Evolutionary conservation across 1,140 invertebrate species (phyloP), one percentile per base, ranked within the genome.

Genomic region (Steinernema khuongi): DNA sequence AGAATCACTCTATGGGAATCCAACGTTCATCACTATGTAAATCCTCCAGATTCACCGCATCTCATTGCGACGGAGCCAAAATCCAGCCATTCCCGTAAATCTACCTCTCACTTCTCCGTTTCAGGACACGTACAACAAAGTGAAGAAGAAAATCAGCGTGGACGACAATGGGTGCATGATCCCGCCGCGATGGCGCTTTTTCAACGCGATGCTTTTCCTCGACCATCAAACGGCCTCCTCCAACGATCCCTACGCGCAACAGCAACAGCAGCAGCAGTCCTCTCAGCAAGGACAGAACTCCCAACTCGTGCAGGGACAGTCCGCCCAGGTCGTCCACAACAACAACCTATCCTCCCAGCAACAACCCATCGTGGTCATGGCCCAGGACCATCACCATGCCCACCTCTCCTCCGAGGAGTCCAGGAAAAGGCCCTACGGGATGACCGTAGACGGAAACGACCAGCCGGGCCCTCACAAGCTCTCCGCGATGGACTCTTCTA

Each of bases 121-220:
- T 68, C 22, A 68, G 67, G 67, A 68, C 28, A 68, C 67, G 22
- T 68, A 68, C 32, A 31, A 31, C 29, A 68, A 68, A 22, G 67
- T 68, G 11, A 68, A 68, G 32, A 68, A 68, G 29, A 68, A 68
- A 22, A 68, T 68, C 32, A 18, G 7, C 4, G 29, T 33, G 22
- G 67, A 68, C 31, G 29, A 68, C 17, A 31, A 30, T 22, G 67
- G 67, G 14, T 31, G 29, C 67, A 68, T 68, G 67, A 30, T 68
- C 32, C 67, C 67, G 22, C 67, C 67, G 22, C 22, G 32, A 22
- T 68, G 67, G 67, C 22, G 67, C 7, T 68, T 68, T 31, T 68
- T 68, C 29, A 68, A 68, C 32, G 67, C 67, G 32, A 68, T 68
- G 67, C 67, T 68, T 18, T 68, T 68, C 67, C 28, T 68, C 14